phyloP scores from a whole-genome alignment of 2,113 vertebrate genomes.

The Maccullochella peelii region DNA sequence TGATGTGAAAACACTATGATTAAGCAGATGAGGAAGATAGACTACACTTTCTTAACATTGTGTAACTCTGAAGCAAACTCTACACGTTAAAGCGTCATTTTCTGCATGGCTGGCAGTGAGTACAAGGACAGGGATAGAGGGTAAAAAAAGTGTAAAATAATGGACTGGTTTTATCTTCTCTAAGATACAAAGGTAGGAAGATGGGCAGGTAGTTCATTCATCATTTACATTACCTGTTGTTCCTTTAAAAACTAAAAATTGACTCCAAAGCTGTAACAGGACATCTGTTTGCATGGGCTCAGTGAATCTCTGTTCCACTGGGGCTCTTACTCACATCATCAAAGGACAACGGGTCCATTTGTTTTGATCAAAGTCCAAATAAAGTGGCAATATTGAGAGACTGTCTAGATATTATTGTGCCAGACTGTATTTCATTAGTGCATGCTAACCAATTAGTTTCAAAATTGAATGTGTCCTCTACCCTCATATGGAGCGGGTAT shows the following conservation, averaged over 20 bases:
- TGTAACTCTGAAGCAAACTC: no score
- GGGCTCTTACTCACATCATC: background rate
- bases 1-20: no score
- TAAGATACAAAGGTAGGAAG: background rate
- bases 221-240: background rate
- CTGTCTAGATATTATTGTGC: background rate
- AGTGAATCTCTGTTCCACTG: background rate
- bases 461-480: slow-evolving; percentile 15
- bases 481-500: background rate
- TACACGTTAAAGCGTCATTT: no score
- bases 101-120: no score
- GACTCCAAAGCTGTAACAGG: background rate
- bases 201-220: background rate
- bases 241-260: background rate
- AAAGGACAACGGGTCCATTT: slow-evolving; percentile 7
- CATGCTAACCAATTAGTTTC: background rate
- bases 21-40: no score
- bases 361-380: slow-evolving; percentile 25
- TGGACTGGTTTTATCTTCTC: background rate
- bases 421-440: background rate
- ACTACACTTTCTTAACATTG: no score
- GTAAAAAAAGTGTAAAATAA: background rate
- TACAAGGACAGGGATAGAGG: background rate
- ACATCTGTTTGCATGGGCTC: background rate
- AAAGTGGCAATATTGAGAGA: background rate